A percentile compares a stretch with the other conserved stretches of the same genome.
These are phyloP conservation scores for Porites cylindrica DNA, from an alignment of 92 coral and sea anemone species.

Conservation along the genomic window DNA sequence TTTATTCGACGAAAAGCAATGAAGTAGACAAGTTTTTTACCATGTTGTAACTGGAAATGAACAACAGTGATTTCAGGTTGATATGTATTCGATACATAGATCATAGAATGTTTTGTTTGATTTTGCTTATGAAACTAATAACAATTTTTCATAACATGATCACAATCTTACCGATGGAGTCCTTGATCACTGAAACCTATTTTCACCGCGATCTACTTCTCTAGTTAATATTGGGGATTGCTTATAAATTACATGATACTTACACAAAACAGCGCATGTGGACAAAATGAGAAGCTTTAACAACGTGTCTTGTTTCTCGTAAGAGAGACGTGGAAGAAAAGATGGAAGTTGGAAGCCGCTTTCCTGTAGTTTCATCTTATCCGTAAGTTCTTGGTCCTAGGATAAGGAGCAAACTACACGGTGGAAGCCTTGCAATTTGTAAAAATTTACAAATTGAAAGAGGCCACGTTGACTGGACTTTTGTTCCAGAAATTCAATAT, in stretches of 20 bases:
- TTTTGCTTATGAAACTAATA: neutral
- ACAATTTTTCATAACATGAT: neutral
- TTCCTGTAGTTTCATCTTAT: conserved; percentile 88
- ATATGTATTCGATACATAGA: neutral
- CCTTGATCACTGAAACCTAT: neutral
- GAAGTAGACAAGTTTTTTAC: too few species aligned
- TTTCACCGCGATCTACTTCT: neutral
- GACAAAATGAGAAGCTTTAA: conserved; percentile 91
- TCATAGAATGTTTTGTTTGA: neutral
- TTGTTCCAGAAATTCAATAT: conserved; percentile 87
- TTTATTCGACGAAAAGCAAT: neutral
- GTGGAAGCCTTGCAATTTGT: conserved; percentile 39
- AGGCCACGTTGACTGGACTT: conserved; percentile 92
- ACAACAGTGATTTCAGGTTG: neutral
- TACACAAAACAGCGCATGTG: conserved; percentile 91
- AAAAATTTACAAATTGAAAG: conserved; percentile 70
- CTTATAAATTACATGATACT: conserved; percentile 53
- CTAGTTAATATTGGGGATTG: neutral
- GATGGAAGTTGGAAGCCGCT: conserved; percentile 87
- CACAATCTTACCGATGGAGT: neutral
- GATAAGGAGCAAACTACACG: conserved; percentile 37
- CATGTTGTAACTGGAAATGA: neutral
- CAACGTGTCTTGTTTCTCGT: conserved; percentile 98
- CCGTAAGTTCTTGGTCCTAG: conserved; percentile 21
- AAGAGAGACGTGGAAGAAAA: conserved; percentile 89